A percentile compares a stretch with the other conserved stretches of the same genome.
phyloP scores from a whole-genome alignment of 2,888 invertebrate genomes.

The Crepidodera aurea region DNA sequence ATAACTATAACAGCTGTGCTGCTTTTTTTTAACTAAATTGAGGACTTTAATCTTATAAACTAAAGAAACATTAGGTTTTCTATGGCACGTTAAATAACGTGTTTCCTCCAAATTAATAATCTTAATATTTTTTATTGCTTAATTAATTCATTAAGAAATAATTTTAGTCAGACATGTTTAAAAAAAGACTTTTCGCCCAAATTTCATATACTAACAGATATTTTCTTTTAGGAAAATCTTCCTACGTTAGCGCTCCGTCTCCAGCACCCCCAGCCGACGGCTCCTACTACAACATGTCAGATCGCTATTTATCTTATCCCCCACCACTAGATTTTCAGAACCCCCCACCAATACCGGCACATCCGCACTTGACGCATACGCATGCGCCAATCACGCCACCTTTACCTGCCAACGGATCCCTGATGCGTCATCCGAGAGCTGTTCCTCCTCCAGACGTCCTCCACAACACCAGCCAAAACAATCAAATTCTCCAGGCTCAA shows the following conservation, averaged over 20 bases:
- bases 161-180: no score
- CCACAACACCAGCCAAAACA: slow-evolving; percentile 60
- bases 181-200: no score
- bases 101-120: no score
- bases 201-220: no score
- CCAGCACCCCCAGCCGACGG: slow-evolving; percentile 81
- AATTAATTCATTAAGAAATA: no score
- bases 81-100: no score
- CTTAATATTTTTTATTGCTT: no score
- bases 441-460: slow-evolving; percentile 61
- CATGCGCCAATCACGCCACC: slow-evolving; percentile 60
- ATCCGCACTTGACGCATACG: slow-evolving; percentile 61
- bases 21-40: no score
- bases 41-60: no score
- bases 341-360: slow-evolving; percentile 62
- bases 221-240: slow-evolving; percentile 68
- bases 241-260: slow-evolving; percentile 72
- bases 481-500: slow-evolving; percentile 61
- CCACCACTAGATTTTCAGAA: slow-evolving; percentile 74
- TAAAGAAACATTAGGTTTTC: no score
- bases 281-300: slow-evolving; percentile 83
- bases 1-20: no score
- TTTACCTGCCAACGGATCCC: slow-evolving; percentile 59
- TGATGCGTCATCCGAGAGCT: slow-evolving; percentile 56
- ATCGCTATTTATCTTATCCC: slow-evolving; percentile 82